These are phyloP conservation scores for Gopherus evgoodei DNA, from an alignment of 2,113 vertebrate genomes.

Conservation along the genomic window DNA sequence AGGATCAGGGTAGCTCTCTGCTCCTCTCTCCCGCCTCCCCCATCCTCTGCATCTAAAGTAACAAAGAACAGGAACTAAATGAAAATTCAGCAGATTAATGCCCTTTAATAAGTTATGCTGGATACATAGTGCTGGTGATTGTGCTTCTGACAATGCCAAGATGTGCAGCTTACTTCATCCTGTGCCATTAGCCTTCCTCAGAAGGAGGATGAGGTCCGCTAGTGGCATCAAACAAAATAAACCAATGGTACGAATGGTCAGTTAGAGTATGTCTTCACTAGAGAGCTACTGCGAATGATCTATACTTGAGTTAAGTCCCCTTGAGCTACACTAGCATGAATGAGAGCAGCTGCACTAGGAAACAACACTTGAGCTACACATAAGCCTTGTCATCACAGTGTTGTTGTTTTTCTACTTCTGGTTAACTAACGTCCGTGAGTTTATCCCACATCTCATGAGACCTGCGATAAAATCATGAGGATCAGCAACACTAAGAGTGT, in stretches of 20 bases:
- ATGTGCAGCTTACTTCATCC: background rate
- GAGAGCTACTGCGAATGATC: background rate
- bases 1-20: background rate
- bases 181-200: background rate
- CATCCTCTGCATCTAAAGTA: background rate
- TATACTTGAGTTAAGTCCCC: background rate
- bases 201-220: background rate
- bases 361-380: background rate
- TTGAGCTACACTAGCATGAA: background rate
- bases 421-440: background rate
- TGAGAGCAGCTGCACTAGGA: background rate
- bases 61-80: background rate
- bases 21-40: background rate
- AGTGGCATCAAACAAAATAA: background rate
- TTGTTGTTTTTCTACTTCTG: background rate
- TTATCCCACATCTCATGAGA: background rate
- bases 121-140: no score
- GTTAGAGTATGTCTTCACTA: background rate
- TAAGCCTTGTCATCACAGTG: background rate
- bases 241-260: background rate
- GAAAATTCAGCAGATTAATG: background rate
- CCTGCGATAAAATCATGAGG: background rate
- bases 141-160: background rate
- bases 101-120: rapidly evolving
- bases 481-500: background rate